These are phyloP conservation scores for Chaetophractus vellerosus DNA, from an alignment of 2,797 vertebrate genomes.

Conservation along the genomic window DNA sequence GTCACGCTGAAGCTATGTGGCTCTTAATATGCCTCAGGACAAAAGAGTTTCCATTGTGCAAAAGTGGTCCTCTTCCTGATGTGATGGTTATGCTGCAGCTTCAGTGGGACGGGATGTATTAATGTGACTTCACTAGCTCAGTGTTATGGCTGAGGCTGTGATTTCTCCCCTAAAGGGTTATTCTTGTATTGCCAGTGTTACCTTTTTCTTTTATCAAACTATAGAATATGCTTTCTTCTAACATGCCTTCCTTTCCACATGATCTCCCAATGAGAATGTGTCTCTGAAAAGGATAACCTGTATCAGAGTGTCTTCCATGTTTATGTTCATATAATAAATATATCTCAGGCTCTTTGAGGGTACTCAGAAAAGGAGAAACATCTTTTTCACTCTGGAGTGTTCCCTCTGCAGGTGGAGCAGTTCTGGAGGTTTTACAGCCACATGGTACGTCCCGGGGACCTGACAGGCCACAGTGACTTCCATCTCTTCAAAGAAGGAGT, in stretches of 20 bases:
- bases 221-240: not conserved
- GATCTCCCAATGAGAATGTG: not conserved
- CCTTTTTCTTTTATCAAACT: not conserved
- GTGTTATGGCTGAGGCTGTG: not conserved
- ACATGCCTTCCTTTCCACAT: not conserved
- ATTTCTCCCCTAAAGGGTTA: not conserved
- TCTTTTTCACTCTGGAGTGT: not conserved
- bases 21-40: not conserved
- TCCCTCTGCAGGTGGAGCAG: constrained; percentile 91
- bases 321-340: not conserved
- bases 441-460: constrained; percentile 93
- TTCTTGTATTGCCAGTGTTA: not conserved
- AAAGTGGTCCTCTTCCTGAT: not conserved
- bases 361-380: not conserved
- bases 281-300: not conserved
- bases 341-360: not conserved
- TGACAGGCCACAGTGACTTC: constrained; percentile 93
- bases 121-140: not conserved
- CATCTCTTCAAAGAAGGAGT: constrained; percentile 94
- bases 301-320: not conserved
- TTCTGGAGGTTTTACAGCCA: constrained; percentile 94
- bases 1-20: not conserved
- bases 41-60: not conserved
- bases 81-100: not conserved
- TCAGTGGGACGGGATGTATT: not conserved